These are phyloP conservation scores for Oscheius onirici DNA, from an alignment of 2,888 invertebrate species.

Conservation along the genomic window DNA sequence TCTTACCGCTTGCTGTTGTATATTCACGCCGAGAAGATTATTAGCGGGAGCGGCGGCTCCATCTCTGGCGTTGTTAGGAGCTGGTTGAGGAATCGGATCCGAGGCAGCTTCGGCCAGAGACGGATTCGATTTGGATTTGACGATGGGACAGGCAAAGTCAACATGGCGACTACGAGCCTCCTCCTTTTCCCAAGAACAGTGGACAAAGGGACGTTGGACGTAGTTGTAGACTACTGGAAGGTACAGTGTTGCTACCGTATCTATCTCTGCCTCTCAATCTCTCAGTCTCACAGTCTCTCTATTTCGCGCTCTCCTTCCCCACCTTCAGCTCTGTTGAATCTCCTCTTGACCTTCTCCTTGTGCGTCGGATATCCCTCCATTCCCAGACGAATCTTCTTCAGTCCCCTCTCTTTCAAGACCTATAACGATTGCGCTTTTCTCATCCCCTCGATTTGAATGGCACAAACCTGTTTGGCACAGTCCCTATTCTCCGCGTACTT, in stretches of 20 bases:
- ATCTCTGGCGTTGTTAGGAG: constrained; percentile 45
- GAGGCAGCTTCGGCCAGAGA: constrained; percentile 72
- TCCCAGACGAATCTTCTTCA: constrained; percentile 97
- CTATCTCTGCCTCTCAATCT: background rate
- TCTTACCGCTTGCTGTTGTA: constrained; percentile 33
- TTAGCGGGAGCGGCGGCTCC: background rate
- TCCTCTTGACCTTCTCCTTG: constrained; percentile 95
- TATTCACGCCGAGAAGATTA: constrained; percentile 46
- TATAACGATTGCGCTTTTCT: constrained; percentile 14
- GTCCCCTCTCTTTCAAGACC: constrained; percentile 95
- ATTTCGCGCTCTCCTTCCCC: too few species aligned
- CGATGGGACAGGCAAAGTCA: constrained; percentile 78
- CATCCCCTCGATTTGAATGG: background rate
- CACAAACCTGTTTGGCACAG: constrained; percentile 82
- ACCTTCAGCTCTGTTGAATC: constrained; percentile 89
- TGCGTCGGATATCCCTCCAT: constrained; percentile 98
- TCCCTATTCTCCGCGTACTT: constrained; percentile 99
- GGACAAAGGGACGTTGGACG: constrained; percentile 97
- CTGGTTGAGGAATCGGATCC: constrained; percentile 73
- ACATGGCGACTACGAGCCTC: constrained; percentile 98
- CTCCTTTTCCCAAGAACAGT: constrained; percentile 99
- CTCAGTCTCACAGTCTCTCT: too few species aligned
- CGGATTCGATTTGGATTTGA: constrained; percentile 71
- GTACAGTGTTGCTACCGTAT: background rate
- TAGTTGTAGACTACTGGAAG: constrained; percentile 92